Evolutionary conservation across 2,113 vertebrate species (phyloP).

Genomic region (Megaptera novaeangliae): DNA sequence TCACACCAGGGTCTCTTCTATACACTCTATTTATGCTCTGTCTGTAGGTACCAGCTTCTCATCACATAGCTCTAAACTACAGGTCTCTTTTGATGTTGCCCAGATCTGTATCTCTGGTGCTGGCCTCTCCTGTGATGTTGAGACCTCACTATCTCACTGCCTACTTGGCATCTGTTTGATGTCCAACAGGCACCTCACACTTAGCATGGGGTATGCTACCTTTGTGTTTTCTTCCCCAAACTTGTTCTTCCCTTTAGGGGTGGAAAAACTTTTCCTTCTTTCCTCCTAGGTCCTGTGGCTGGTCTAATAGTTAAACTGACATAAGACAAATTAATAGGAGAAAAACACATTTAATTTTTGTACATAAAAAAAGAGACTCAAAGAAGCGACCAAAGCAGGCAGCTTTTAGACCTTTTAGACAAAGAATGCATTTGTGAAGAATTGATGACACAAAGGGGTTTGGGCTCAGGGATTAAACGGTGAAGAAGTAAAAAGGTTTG

Average conservation of each 20-base stretch:
- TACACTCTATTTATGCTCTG: accelerated
- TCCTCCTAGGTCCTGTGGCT: not conserved
- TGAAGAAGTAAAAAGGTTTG: not conserved
- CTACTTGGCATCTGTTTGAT: not conserved
- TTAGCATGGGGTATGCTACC: not conserved
- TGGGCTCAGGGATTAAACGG: too few species aligned
- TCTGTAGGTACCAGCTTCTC: not conserved
- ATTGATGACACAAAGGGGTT: too few species aligned
- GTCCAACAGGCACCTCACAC: not conserved
- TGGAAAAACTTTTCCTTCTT: not conserved
- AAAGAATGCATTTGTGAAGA: too few species aligned
- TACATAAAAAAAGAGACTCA: too few species aligned
- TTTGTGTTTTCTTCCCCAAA: not conserved
- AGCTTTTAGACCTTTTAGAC: too few species aligned
- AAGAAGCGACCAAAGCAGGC: too few species aligned
- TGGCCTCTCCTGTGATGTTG: not conserved
- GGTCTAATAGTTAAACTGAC: not conserved
- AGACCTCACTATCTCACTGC: not conserved
- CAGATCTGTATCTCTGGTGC: not conserved
- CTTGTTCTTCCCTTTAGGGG: not conserved
- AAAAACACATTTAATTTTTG: too few species aligned
- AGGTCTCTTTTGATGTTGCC: not conserved
- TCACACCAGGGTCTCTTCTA: not conserved
- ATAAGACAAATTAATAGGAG: too few species aligned
- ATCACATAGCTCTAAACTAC: not conserved